Evolutionary conservation across 2,888 invertebrate genomes (phyloP).

Genomic region (Heliconius ismenius): DNA sequence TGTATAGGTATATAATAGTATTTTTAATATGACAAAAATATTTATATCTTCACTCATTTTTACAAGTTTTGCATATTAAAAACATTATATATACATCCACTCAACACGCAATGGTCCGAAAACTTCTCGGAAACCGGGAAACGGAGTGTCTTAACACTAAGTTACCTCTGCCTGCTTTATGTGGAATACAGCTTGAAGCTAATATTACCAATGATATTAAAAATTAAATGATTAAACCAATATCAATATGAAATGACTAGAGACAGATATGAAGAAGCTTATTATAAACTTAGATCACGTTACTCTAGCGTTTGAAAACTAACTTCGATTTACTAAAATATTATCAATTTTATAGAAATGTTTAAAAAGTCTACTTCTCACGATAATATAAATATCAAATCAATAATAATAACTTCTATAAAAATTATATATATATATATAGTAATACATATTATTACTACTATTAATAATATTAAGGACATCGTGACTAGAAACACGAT

Average conservation of each 20-base stretch:
- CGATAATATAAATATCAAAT: neutral
- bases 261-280: neutral
- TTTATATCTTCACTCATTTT: neutral
- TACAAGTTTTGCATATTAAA: too few relatives aligned
- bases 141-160: neutral
- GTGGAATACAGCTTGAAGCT: neutral
- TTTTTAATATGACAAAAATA: neutral
- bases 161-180: neutral
- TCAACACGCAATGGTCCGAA: neutral
- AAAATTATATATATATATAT: neutral
- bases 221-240: neutral
- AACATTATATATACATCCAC: too few relatives aligned
- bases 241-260: neutral
- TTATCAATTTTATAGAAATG: slow-evolving; percentile 26
- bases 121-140: neutral
- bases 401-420: neutral
- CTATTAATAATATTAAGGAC: too few relatives aligned
- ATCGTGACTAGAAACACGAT: too few relatives aligned
- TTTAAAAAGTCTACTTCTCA: slow-evolving; percentile 9
- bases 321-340: slow-evolving; percentile 32
- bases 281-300: slow-evolving; percentile 27
- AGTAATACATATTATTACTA: too few relatives aligned
- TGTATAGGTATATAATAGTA: neutral
- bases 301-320: slow-evolving; percentile 29
- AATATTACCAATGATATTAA: neutral